These are phyloP conservation scores for Columba livia DNA, from an alignment of 2,113 vertebrate genomes.

Conservation along the genomic window DNA sequence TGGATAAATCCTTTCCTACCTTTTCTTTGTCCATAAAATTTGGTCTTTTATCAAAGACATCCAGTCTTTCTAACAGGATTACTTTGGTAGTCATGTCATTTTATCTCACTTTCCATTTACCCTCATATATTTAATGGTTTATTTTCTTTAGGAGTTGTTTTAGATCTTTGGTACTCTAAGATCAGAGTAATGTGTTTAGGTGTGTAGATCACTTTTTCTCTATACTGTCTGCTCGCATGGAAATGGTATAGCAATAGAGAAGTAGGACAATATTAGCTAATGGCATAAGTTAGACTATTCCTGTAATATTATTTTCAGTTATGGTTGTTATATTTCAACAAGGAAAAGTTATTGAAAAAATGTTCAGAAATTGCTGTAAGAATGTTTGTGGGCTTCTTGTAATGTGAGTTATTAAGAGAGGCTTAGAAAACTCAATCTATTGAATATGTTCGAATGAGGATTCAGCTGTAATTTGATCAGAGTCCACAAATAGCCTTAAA, in stretches of 20 bases:
- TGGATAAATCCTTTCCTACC: not conserved
- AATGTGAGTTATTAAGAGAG: not conserved
- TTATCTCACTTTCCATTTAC: not conserved
- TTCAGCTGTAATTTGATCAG: slow-evolving; percentile 22
- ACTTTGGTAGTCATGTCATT: not conserved
- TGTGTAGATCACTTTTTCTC: not conserved
- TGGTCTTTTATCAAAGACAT: not conserved
- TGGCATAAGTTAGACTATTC: not conserved
- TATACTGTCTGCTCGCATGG: not conserved
- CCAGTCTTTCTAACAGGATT: not conserved
- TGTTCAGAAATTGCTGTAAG: not conserved
- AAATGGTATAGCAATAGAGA: not conserved
- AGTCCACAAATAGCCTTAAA: not conserved
- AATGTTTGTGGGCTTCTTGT: not conserved
- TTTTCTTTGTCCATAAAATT: not conserved
- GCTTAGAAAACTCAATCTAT: not conserved
- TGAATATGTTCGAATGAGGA: not conserved
- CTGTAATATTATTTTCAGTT: slow-evolving; percentile 1
- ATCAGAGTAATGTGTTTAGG: not conserved
- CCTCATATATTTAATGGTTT: not conserved
- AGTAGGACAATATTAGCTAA: not conserved
- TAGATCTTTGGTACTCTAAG: not conserved
- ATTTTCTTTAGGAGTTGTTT: not conserved
- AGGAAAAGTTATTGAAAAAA: not conserved
- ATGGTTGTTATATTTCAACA: not conserved